phyloP scores from a whole-genome alignment of 1,140 invertebrate genomes.

The Sarcophaga bullata region DNA sequence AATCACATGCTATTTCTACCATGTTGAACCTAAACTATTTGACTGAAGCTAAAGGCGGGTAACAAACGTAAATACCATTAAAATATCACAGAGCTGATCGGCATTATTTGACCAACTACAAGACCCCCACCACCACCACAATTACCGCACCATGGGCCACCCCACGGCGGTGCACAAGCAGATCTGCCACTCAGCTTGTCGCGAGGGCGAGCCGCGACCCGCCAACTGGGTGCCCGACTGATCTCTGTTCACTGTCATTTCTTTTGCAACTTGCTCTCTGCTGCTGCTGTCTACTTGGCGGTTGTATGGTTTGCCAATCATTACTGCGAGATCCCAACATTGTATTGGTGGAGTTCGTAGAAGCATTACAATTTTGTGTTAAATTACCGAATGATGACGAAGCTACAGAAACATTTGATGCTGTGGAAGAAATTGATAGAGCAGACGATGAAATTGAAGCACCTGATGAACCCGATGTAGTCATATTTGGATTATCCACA shows the following conservation, averaged over 20 bases:
- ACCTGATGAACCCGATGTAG: slow-evolving; percentile 51
- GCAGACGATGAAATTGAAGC: slow-evolving; percentile 48
- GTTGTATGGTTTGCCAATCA: slow-evolving; percentile 64
- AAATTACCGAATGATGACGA: slow-evolving; percentile 44
- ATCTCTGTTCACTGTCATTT: not conserved
- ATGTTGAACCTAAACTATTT: slow-evolving; percentile 60
- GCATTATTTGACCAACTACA: slow-evolving; percentile 48
- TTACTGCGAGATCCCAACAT: slow-evolving; percentile 47
- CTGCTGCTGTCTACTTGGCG: slow-evolving; percentile 52
- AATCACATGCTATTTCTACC: slow-evolving; percentile 26
- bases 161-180: not conserved
- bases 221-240: slow-evolving; percentile 35
- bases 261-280: slow-evolving; percentile 43
- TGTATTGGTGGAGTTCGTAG: slow-evolving; percentile 4
- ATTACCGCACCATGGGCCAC: not conserved
- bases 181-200: too few species aligned
- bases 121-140: slow-evolving; percentile 24
- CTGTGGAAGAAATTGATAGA: slow-evolving; percentile 50
- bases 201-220: too few species aligned
- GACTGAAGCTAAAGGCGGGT: slow-evolving; percentile 66
- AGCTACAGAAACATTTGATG: slow-evolving; percentile 42
- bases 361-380: slow-evolving; percentile 29
- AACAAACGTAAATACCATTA: slow-evolving; percentile 65
- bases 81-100: slow-evolving; percentile 66
- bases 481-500: slow-evolving; percentile 43